phyloP scores from a whole-genome alignment of 2,797 vertebrate species.

The Silurus lanzhouensis region DNA sequence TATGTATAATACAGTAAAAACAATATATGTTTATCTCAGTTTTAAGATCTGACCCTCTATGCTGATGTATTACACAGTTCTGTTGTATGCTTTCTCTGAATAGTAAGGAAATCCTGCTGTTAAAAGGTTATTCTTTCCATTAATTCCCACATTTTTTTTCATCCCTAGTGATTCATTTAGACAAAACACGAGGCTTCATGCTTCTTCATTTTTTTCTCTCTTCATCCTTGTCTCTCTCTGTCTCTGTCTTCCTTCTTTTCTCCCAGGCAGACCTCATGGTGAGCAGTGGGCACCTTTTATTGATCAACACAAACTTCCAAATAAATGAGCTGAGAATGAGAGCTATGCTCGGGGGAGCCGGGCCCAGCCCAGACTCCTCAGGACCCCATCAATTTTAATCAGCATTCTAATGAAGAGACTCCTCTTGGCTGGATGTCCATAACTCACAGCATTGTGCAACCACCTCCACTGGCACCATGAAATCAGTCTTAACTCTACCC shows the following conservation, averaged over 20 bases:
- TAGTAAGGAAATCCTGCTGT: background rate
- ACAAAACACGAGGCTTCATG: slow-evolving; percentile 69
- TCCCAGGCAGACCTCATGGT: slow-evolving; percentile 74
- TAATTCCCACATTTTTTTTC: slow-evolving; percentile 14
- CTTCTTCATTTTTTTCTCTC: slow-evolving; percentile 62
- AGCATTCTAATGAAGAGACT: slow-evolving; percentile 84
- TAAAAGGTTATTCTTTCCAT: slow-evolving; percentile 12
- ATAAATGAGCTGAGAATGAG: slow-evolving; percentile 83
- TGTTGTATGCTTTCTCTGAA: background rate
- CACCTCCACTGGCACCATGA: slow-evolving; percentile 69
- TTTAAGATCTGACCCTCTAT: background rate
- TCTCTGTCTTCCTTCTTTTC: slow-evolving; percentile 33
- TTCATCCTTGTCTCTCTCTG: slow-evolving; percentile 20
- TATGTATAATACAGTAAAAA: background rate
- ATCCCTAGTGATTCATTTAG: slow-evolving; percentile 36
- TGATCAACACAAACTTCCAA: slow-evolving; percentile 85
- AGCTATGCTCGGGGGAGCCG: slow-evolving; percentile 80
- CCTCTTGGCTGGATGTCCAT: slow-evolving; percentile 82
- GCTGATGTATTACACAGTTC: background rate
- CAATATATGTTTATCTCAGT: background rate
- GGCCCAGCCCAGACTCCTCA: slow-evolving; percentile 71
- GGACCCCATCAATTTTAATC: slow-evolving; percentile 86
- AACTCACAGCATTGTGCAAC: slow-evolving; percentile 78
- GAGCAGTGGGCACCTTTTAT: slow-evolving; percentile 82
- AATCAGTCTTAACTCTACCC: slow-evolving; percentile 68